A percentile compares a stretch with the other conserved stretches of the same genome.
These are phyloP conservation scores for Neomorphus geoffroyi DNA, from an alignment of 2,797 vertebrate species.

Conservation along the genomic window DNA sequence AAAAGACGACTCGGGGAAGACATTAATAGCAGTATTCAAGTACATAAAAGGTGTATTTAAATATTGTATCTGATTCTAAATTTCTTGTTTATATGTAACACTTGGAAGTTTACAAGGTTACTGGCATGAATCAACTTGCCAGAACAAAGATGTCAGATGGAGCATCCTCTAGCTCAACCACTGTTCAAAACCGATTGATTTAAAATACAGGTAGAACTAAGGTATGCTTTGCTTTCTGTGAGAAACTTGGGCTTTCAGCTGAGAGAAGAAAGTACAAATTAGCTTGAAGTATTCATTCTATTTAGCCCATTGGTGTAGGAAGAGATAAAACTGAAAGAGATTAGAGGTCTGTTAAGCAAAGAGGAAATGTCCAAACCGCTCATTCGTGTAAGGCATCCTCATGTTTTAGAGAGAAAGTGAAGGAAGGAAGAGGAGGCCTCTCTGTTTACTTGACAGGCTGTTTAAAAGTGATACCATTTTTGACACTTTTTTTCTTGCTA, in stretches of 20 bases:
- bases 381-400: neutral
- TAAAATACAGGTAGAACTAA: neutral
- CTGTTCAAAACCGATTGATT: neutral
- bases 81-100: neutral
- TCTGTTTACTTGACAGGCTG: neutral
- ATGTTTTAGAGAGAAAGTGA: neutral
- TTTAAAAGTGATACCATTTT: neutral
- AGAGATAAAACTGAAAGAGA: neutral
- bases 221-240: neutral
- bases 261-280: neutral
- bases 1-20: neutral
- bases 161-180: neutral
- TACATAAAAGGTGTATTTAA: neutral
- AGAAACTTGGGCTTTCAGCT: neutral
- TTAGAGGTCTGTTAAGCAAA: neutral
- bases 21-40: neutral
- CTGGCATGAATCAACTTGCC: neutral
- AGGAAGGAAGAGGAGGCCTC: neutral
- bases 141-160: neutral
- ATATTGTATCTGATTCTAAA: neutral
- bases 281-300: neutral
- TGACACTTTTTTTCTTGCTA: neutral
- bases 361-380: neutral
- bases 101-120: neutral
- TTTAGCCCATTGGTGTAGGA: neutral